Evolutionary conservation across 2,797 vertebrate genomes (phyloP), one percentile per base, ranked within the genome.

Genomic region (Cyprinodon diabolis): DNA sequence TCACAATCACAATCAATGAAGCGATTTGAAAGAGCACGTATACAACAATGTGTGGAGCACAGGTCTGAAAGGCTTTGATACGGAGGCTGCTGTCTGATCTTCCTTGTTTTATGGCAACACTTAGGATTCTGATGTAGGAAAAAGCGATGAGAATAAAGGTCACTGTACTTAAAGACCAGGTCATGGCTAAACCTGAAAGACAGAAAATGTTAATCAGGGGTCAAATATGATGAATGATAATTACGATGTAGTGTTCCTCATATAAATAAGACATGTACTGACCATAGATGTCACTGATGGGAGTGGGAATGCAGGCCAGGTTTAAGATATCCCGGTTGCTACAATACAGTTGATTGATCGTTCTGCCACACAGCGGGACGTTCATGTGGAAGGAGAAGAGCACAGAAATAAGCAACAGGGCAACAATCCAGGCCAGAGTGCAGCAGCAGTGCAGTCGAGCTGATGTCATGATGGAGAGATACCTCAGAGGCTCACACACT

Each of bases 401-500:
- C 30, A 86, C 76, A 23, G n/a, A 58, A 0, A 90, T 87, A 0
- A 71, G 73, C 47, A 88, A 15, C n/a, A 90, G 0, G 15, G 89
- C 83, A 0, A 80, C 14, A 0, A 74, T 1, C 92, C 90, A 92
- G 81, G 90, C 85, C 71, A 91, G 77, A 2, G 60, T 23, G 5
- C 86, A 89, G 47, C 74, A 81, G 66, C 51, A 30, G 37, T 87
- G 73, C 55, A 92, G 72, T 21, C 77, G 81, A 4, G 70, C 54
- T 0, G 88, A 67, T 0, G 89, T 90, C 90, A 92, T 90, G 77
- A 92, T 88, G 79, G 73, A 1, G 40, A 86, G 71, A 54, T 93
- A 92, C 78, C 88, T 80, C 72, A 93, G 89, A 0, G 89, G 87
- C 8, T 90, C 56, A 37, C 90, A 93, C 49, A 93, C 90, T 0